Evolutionary conservation across 2,797 vertebrate genomes (phyloP).

Genomic region (Rhabdophis nuchalis): DNA sequence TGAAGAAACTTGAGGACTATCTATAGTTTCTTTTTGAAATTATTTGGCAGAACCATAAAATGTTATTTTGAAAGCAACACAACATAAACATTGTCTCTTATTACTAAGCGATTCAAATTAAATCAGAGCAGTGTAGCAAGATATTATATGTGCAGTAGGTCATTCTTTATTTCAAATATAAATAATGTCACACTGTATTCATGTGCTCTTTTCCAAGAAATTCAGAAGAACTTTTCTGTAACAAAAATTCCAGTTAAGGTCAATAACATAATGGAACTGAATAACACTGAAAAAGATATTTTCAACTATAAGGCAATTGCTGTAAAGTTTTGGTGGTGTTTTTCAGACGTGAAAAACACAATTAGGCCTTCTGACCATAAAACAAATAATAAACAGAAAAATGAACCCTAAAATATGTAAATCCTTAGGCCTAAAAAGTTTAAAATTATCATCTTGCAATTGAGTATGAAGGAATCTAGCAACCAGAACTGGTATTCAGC

Average conservation of each 20-base stretch:
- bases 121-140: neutral
- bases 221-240: neutral
- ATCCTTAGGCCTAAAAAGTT: neutral
- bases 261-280: neutral
- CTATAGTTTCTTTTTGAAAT: neutral
- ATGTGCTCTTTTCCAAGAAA: neutral
- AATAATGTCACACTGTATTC: neutral
- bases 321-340: neutral
- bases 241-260: neutral
- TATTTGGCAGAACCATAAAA: constrained; percentile 5
- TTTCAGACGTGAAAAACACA: neutral
- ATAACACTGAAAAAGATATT: neutral
- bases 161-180: neutral
- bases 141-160: neutral
- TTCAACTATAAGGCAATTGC: neutral
- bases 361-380: neutral
- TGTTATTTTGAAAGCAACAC: neutral
- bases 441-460: neutral
- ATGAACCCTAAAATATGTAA: neutral
- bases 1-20: neutral
- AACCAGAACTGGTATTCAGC: neutral
- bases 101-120: neutral
- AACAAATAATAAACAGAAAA: neutral
- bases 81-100: neutral
- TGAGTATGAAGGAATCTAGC: neutral